Percentiles rank a stretch among this genome's conserved stretches.
phyloP scores from a whole-genome alignment of 1,140 invertebrate species.

The Drosophila suzukii region DNA sequence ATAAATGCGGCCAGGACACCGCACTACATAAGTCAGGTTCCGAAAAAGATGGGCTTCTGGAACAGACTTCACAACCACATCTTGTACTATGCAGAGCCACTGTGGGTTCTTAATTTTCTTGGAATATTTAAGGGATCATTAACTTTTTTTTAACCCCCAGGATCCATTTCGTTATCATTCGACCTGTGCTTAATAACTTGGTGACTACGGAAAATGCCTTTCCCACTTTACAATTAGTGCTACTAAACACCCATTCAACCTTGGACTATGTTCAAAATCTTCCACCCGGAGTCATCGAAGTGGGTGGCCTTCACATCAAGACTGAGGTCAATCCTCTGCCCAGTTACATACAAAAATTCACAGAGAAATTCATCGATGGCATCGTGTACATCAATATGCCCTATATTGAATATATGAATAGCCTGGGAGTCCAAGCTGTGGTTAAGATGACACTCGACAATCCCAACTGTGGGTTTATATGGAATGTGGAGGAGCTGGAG shows the following conservation, averaged over 20 bases:
- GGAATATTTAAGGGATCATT: background rate
- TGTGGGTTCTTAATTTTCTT: slow-evolving; percentile 45
- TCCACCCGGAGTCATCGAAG: slow-evolving; percentile 85
- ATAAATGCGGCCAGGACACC: slow-evolving; percentile 58
- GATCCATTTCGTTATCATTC: slow-evolving; percentile 15
- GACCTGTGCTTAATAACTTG: slow-evolving; percentile 12
- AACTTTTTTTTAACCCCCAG: background rate
- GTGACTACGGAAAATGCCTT: background rate
- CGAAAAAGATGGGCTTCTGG: slow-evolving; percentile 62
- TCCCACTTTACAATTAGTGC: slow-evolving; percentile 62
- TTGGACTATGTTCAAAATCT: slow-evolving; percentile 84
- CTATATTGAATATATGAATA: slow-evolving; percentile 34
- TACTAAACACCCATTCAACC: slow-evolving; percentile 85
- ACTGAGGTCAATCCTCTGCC: slow-evolving; percentile 53
- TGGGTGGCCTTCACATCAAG: slow-evolving; percentile 85
- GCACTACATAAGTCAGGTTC: slow-evolving; percentile 40
- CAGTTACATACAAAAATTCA: slow-evolving; percentile 33
- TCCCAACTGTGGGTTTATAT: slow-evolving; percentile 68
- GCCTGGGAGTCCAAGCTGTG: slow-evolving; percentile 16
- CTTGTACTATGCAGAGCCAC: slow-evolving; percentile 38
- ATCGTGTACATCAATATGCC: slow-evolving; percentile 73
- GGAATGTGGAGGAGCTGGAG: slow-evolving; percentile 62
- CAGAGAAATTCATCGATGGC: slow-evolving; percentile 62
- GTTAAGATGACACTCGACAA: slow-evolving; percentile 39
- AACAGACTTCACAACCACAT: slow-evolving; percentile 68